Base-by-base conservation (phyloP, 2,113 vertebrate species). In the Galemys pyrenaicus region DNA sequence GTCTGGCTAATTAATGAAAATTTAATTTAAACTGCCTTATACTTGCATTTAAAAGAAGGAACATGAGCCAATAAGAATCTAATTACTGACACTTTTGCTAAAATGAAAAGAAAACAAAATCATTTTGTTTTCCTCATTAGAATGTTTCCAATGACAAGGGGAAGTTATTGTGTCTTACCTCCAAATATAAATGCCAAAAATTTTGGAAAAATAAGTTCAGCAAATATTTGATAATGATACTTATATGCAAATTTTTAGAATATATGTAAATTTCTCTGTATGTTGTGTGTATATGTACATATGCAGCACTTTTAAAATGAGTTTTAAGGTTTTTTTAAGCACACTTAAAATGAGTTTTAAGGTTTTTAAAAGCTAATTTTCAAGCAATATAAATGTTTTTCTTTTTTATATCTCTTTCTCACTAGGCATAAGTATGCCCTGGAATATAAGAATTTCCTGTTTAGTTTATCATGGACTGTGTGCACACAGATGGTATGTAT, bases 61-160 rank as follows among this genome's bases (percentile, higher is more conserved):
- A 65, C 60, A 49, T 73, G 41, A 64, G 9, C 87, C 46, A 73
- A 44, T 86, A 15, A 75, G 79, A 90, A 92, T 2, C 24, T 62
- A 91, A 79, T 80, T 60, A 64, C 19, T 49, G 74, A 60, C 62
- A n/a, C 19, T 68, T 95, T 96, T 77, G 28, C 74, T 91, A 82
- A 95, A 88, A 32, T 44, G 32, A 22, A 17, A 92, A 85, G 15
- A 94, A 37, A 82, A n/a, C 17, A 78, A 92, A 94, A 51, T 88
- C 62, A 85, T 30, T 24, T 75, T 67, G 51, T 91, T 91, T 16
- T 78, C 9, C 44, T 74, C 24, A 88, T 67, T 85, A 92, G 30
- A 81, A 79, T 46, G 6, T 91, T 91, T 67, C n/a, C 39, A 75
- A 6, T 87, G 35, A 87, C 2, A 74, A 60, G 28, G 17, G 26